Evolutionary conservation across 2,888 invertebrate genomes (phyloP), one percentile per base, ranked within the genome.

Genomic region (Nymphalis polychloros): DNA sequence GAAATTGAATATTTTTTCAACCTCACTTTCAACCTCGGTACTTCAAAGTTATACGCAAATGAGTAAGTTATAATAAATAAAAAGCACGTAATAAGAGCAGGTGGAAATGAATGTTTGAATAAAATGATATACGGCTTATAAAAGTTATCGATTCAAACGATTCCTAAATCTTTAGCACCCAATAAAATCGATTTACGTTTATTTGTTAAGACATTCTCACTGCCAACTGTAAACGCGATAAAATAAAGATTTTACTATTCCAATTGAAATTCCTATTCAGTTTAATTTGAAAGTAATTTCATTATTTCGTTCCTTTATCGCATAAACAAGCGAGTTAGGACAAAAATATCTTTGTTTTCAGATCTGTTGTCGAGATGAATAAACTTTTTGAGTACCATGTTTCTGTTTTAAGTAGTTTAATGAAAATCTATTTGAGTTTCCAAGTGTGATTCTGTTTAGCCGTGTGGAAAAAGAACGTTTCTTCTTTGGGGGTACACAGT

Each of bases 261-360:
- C 57, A 61, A 66, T 66, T 35, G 66, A 49, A 66, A 66, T 66
- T 55, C 61, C 53, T 41, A n/a, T n/a, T 10, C 47, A 47, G 61
- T 62, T 62, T 68, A 70, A 70, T 70, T 70, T 67, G 68, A 64
- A 50, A 64, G 68, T 68, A 68, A 70, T 70, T 70, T 64, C 67
- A 64, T 70, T 68, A 70, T 70, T 68, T 59, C 68, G 53, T 68
- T 68, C 68, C 64, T 59, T 61, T 52, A 64, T 68, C 59, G 68
- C 59, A 57, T 65, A 63, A 65, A 70, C 68, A 68, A 68, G 64
- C 59, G 59, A 20, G 16, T 63, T 57, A 63, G 48, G 57, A 46
- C 50, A 68, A 62, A 68, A 70, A 64, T 67, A 31, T 31, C 27
- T 47, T 67, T 60, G 64, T 67, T 67, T 64, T 67, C 52, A 41